Evolutionary conservation across 2,888 invertebrate species (phyloP).

Genomic region (Smittia sp.): DNA sequence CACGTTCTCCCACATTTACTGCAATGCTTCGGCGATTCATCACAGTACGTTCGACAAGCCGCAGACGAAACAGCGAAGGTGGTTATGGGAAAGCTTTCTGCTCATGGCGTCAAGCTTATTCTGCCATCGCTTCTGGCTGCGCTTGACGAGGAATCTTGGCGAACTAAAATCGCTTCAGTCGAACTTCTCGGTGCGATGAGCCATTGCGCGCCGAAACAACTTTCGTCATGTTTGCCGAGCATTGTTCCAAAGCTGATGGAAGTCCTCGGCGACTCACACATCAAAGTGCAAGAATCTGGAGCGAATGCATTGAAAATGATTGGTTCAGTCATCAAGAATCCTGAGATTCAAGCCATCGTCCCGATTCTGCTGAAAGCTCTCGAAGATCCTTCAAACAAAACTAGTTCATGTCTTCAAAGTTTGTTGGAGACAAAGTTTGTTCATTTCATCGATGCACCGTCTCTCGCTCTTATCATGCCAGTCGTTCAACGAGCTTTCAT

Average conservation of each 20-base stretch:
- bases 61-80: slow-evolving; percentile 96
- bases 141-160: slow-evolving; percentile 96
- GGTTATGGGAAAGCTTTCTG: slow-evolving; percentile 91
- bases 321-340: slow-evolving; percentile 96
- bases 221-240: slow-evolving; percentile 95
- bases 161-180: slow-evolving; percentile 95
- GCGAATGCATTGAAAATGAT: slow-evolving; percentile 94
- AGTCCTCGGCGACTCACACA: slow-evolving; percentile 95
- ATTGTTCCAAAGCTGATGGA: slow-evolving; percentile 98
- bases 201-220: slow-evolving; percentile 96
- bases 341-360: slow-evolving; percentile 94
- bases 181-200: slow-evolving; percentile 98
- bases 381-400: slow-evolving; percentile 95
- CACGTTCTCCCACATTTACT: slow-evolving; percentile 93
- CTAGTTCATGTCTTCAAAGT: slow-evolving; percentile 88
- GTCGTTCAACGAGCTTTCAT: slow-evolving; percentile 97
- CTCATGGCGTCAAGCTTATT: slow-evolving; percentile 96
- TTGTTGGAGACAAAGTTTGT: slow-evolving; percentile 95
- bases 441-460: slow-evolving; percentile 98
- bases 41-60: slow-evolving; percentile 92
- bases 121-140: slow-evolving; percentile 90
- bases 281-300: slow-evolving; percentile 95
- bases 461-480: slow-evolving; percentile 98
- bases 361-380: slow-evolving; percentile 84
- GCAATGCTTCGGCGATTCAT: slow-evolving; percentile 92